Percentiles rank a stretch among this genome's conserved stretches.
These are phyloP conservation scores for Sorex araneus DNA, from an alignment of 2,113 vertebrate genomes.

Conservation along the genomic window DNA sequence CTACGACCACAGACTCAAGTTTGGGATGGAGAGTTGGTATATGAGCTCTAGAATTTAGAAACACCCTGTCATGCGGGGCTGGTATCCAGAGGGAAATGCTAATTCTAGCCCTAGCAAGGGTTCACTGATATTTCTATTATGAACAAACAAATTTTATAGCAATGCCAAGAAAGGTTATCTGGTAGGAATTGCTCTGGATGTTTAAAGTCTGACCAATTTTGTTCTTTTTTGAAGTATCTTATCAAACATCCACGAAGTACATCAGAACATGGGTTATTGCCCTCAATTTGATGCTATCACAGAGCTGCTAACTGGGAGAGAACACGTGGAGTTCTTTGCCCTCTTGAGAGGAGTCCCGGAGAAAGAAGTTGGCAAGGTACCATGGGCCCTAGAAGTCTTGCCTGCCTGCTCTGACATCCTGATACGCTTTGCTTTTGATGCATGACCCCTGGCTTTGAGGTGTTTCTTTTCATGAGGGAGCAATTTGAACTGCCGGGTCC, in stretches of 20 bases:
- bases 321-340: constrained; percentile 98
- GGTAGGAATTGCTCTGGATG: not conserved
- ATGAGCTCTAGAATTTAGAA: too few relatives aligned
- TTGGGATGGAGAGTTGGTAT: not conserved
- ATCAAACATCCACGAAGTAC: constrained; percentile 94
- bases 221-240: constrained; percentile 91
- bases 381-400: not conserved
- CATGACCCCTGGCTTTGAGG: not conserved
- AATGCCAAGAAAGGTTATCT: not conserved
- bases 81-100: not conserved
- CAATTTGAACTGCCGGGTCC: not conserved
- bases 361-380: constrained; percentile 96
- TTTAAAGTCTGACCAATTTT: constrained; percentile 50
- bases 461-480: not conserved
- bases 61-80: not conserved
- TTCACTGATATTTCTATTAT: not conserved
- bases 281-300: constrained; percentile 99
- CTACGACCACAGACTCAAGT: not conserved
- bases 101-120: not conserved
- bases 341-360: constrained; percentile 96
- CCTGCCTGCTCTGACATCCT: not conserved
- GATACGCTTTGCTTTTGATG: not conserved
- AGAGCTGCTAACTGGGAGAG: constrained; percentile 96
- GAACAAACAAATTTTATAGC: not conserved
- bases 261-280: constrained; percentile 98